Evolutionary conservation across 2,797 vertebrate species (phyloP), one percentile per base, ranked within the genome.

Genomic region (Glossophaga mutica): DNA sequence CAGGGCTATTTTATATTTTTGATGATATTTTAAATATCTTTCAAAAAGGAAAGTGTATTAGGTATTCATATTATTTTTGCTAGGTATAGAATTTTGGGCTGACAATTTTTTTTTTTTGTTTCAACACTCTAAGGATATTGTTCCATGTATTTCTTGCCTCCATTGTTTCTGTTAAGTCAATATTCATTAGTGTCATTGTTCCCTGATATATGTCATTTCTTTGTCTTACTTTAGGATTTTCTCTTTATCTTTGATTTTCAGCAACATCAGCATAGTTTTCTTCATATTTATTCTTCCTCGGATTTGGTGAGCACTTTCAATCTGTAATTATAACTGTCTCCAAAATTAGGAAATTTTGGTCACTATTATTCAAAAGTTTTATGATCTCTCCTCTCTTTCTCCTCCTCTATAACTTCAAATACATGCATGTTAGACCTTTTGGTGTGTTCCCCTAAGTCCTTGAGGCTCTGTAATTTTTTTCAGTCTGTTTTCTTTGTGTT

Each of bases 271-370:
- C 29, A 76, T 84, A 21, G 39, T 59, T 74, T 87, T 90, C 2
- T 74, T 68, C 44, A 59, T 82, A 34, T n/a, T 68, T 87, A 62
- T 87, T 91, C 37, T 82, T 94, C 37, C 93, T 76, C 10, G 34
- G 26, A n/a, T 95, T 95, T 74, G n/a, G 37, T 70, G 34, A 96
- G 12, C 32, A 93, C 26, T 15, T 83, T 90, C 4, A 85, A 52
- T 81, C 46, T 84, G n/a, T 94, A 95, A 70, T 52, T 79, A 87
- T 37, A 81, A 50, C 22, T 91, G 90, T 90, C 86, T 55, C 71
- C 67, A 70, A 95, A 76, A 19, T 15, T 85, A 78, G 42, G 65
- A 59, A 67, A 18, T 37, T 82, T 83, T 62, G 32, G 52, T 89
- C 21, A 76, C 39, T 73, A 37, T 87, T 74, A 79, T 74, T 91